Evolutionary conservation across 1,140 invertebrate species (phyloP), one percentile per base, ranked within the genome.

Genomic region (Drosophila sechellia): DNA sequence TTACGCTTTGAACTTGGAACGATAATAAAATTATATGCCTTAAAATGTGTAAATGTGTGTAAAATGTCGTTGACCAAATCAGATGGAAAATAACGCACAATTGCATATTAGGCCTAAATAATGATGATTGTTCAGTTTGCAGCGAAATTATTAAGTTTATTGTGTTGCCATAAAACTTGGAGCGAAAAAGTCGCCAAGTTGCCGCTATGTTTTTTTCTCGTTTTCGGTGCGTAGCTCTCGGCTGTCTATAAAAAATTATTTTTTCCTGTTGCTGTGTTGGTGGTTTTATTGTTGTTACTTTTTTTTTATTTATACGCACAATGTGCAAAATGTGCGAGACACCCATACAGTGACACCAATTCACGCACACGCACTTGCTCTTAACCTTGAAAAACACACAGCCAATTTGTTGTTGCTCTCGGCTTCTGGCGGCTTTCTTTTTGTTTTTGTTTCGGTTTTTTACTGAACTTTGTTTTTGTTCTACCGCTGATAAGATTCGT

Each of bases 341-440:
- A 35, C 43, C 39, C 43, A 52, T 39, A 46, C 11, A 34, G 34
- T 17, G 31, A 35, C 59, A 39, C 4, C 65, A 65, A 40, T 39
- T 65, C 40, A 77, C 52, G 61, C 78, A 78, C 78, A 86, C 83
- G 83, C 83, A 87, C 83, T 87, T 89, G 83, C 65, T 89, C 76
- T 87, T 87, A 87, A 87, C 83, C 83, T 87, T 87, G 83, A 89
- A 87, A 79, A 49, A 43, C 63, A 65, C 73, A 53, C 57, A 42
- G 56, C 70, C 69, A 53, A 58, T 53, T 71, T 48, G 57, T 77
- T 65, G 50, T 77, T 77, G 50, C 39, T 54, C 34, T 55, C 11
- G 45, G 8, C 46, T 61, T 52, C 43, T 35, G 57, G 8, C 48
- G 54, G 66, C 66, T 70, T 60, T 70, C 46, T 73, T 76, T 45